These are phyloP conservation scores for Cremastinae sp. DNA, from an alignment of 2,888 invertebrate genomes.

Conservation along the genomic window DNA sequence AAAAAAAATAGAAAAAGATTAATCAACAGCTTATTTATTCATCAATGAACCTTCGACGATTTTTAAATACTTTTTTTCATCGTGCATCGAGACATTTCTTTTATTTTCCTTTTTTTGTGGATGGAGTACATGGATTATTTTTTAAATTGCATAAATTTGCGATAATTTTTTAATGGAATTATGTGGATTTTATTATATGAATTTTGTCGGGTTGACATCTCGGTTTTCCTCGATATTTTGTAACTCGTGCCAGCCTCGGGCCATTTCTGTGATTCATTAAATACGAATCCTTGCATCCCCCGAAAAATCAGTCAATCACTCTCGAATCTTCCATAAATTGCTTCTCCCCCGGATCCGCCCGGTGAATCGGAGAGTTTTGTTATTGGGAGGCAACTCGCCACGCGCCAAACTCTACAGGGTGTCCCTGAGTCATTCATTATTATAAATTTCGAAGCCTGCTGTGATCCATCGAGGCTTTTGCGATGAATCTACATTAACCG, in stretches of 20 bases:
- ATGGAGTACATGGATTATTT: too few species aligned
- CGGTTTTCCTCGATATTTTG: neutral
- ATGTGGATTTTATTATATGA: too few species aligned
- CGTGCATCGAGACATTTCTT: neutral
- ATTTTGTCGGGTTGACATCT: too few species aligned
- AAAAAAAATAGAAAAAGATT: neutral
- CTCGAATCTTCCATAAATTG: conserved; percentile 52
- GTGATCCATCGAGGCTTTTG: conserved; percentile 36
- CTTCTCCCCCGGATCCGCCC: conserved; percentile 31
- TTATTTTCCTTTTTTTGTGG: neutral
- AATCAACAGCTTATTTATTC: neutral
- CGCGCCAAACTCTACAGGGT: conserved; percentile 56
- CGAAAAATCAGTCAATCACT: conserved; percentile 41
- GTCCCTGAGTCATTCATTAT: conserved; percentile 59
- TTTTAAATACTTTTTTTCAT: neutral
- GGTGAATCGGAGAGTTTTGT: conserved; percentile 35
- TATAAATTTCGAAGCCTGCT: conserved; percentile 47
- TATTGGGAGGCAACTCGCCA: conserved; percentile 47
- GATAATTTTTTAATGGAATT: too few species aligned
- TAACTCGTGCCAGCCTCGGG: conserved; percentile 30
- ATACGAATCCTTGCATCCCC: conserved; percentile 15
- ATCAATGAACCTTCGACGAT: neutral
- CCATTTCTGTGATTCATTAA: conserved; percentile 49
- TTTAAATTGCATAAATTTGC: neutral
- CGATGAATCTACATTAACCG: conserved; percentile 42